These are phyloP conservation scores for Spilosoma lubricipeda DNA, from an alignment of 2,888 invertebrate species.

Conservation along the genomic window DNA sequence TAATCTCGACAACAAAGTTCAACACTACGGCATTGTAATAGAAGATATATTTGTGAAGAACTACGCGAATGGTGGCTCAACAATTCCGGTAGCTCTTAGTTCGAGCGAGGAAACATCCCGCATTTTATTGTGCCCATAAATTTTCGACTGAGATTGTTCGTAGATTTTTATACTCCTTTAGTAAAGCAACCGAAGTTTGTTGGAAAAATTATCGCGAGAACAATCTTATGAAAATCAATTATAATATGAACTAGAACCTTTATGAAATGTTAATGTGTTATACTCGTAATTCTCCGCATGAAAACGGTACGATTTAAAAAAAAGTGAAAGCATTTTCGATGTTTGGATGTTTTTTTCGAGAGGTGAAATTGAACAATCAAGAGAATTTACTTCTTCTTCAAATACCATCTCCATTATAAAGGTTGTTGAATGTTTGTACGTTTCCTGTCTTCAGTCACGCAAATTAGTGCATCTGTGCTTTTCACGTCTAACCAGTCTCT, in stretches of 20 bases:
- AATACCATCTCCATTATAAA: no score
- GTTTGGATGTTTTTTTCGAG: constrained; percentile 21
- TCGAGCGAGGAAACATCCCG: constrained; percentile 73
- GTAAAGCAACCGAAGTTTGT: constrained; percentile 39
- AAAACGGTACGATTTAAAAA: constrained; percentile 18
- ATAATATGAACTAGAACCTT: constrained; percentile 25
- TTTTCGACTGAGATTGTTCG: constrained; percentile 82
- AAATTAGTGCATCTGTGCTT: no score
- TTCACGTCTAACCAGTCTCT: no score
- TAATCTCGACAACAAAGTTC: constrained; percentile 49
- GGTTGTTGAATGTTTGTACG: no score
- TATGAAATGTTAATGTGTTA: constrained; percentile 30
- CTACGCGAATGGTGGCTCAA: constrained; percentile 48
- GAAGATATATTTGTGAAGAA: constrained; percentile 53
- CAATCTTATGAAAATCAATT: constrained; percentile 42
- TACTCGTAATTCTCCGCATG: constrained; percentile 17
- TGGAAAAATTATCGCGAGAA: constrained; percentile 48
- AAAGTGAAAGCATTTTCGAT: constrained; percentile 22
- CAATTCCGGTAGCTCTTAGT: constrained; percentile 66
- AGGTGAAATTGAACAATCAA: constrained; percentile 24
- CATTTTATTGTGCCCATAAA: constrained; percentile 85
- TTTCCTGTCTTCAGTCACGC: no score
- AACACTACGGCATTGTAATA: constrained; percentile 48
- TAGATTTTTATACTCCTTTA: constrained; percentile 77
- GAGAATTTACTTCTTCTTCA: constrained; percentile 8